These are phyloP conservation scores for Rostratula benghalensis DNA, from an alignment of 2,113 vertebrate species.

Conservation along the genomic window DNA sequence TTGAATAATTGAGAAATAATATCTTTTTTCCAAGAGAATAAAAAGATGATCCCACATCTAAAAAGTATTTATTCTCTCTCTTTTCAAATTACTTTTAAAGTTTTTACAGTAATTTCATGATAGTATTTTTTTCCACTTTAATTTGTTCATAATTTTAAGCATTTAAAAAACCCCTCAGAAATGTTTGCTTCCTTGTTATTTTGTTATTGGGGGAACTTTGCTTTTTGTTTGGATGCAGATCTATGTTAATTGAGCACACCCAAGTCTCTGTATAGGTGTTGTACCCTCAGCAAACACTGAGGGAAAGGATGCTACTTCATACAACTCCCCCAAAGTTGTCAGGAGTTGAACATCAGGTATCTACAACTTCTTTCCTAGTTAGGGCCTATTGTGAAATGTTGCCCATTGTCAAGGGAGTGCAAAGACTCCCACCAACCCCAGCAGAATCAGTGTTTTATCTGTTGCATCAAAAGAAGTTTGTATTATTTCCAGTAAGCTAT, in stretches of 20 bases:
- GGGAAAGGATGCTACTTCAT: background rate
- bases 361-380: background rate
- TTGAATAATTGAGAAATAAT: background rate
- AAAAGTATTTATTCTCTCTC: background rate
- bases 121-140: background rate
- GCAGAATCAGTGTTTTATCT: background rate
- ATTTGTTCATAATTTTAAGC: background rate
- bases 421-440: background rate
- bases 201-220: background rate
- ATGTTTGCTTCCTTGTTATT: background rate
- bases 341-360: background rate
- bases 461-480: background rate
- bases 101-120: background rate
- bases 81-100: background rate
- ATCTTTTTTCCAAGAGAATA: background rate
- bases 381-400: background rate
- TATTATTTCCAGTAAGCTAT: background rate
- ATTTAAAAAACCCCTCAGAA: background rate
- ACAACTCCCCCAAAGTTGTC: background rate
- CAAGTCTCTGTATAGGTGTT: background rate
- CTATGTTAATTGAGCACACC: background rate
- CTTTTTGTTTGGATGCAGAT: background rate
- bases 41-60: background rate
- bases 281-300: background rate
- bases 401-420: background rate